Conservation (phyloP, 2,888 invertebrate species). For the Lasioglossum marginatum region DNA sequence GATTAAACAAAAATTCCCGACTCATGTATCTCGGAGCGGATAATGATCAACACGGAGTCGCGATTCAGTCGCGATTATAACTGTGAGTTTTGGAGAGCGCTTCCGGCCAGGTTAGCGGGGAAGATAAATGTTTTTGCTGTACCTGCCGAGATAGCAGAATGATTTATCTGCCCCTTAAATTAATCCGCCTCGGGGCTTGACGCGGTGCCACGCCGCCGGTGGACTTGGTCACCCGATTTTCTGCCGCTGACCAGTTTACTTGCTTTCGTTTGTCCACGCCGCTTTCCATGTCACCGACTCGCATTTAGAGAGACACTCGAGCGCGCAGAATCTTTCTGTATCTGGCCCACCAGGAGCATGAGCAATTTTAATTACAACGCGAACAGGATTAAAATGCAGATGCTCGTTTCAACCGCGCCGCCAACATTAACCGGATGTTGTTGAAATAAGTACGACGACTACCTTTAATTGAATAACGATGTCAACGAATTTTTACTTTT, state of each 20-base stretch:
- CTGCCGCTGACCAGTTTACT: constrained; percentile 51
- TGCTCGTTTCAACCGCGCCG: neutral
- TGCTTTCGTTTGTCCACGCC: constrained; percentile 21
- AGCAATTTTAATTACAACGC: neutral
- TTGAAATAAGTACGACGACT: neutral
- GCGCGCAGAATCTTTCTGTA: neutral
- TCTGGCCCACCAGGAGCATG: neutral
- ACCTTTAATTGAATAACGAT: neutral
- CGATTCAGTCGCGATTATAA: constrained; percentile 55
- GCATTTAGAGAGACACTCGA: constrained; percentile 8
- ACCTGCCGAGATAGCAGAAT: constrained; percentile 71
- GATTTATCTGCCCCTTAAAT: constrained; percentile 73
- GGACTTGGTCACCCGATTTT: constrained; percentile 61
- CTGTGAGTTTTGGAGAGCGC: constrained; percentile 45
- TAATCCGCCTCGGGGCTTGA: constrained; percentile 66
- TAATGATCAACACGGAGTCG: constrained; percentile 42
- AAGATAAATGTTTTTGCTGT: constrained; percentile 75
- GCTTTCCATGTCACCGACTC: constrained; percentile 18
- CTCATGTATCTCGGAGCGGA: neutral
- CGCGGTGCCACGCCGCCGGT: constrained; percentile 51
- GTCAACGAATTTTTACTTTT: neutral
- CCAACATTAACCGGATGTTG: neutral
- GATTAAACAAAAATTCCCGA: constrained; percentile 22
- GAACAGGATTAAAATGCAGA: constrained; percentile 1
- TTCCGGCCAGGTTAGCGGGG: constrained; percentile 51